Percentiles rank a stretch among this genome's conserved stretches.
Evolutionary conservation across 2,797 vertebrate genomes (phyloP).

Genomic region (Periophthalmus magnuspinnatus): DNA sequence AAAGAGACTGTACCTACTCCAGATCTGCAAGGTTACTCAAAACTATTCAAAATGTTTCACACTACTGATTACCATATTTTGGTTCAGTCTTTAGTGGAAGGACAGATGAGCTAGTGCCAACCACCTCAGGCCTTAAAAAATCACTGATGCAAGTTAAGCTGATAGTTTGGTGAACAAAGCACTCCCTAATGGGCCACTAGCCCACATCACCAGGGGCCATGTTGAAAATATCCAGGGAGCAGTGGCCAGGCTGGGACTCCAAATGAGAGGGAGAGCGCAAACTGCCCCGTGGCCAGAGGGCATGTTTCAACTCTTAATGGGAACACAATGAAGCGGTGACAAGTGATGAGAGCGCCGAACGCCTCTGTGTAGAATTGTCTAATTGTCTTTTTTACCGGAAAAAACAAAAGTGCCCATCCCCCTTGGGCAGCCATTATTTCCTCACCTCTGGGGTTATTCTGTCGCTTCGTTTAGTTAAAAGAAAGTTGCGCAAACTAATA

Average conservation of each 20-base stretch:
- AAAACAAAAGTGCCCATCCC: constrained; percentile 22
- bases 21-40: background rate
- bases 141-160: constrained; percentile 57
- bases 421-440: constrained; percentile 21
- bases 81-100: constrained; percentile 24
- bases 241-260: constrained; percentile 28
- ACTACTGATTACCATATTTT: constrained; percentile 12
- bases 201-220: constrained; percentile 58
- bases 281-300: constrained; percentile 48
- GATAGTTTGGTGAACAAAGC: constrained; percentile 60
- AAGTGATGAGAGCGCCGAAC: constrained; percentile 32
- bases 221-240: constrained; percentile 49
- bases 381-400: constrained; percentile 30
- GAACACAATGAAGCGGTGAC: constrained; percentile 34
- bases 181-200: constrained; percentile 66
- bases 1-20: background rate
- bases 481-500: constrained; percentile 6
- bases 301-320: constrained; percentile 36
- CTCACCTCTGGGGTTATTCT: constrained; percentile 22
- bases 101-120: constrained; percentile 35
- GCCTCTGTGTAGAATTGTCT: constrained; percentile 34
- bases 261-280: constrained; percentile 37
- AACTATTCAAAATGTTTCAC: background rate
- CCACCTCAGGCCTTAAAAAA: constrained; percentile 26
- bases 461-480: constrained; percentile 15